Conservation (phyloP, 2,797 vertebrate species). For the Chloroceryle inda region DNA sequence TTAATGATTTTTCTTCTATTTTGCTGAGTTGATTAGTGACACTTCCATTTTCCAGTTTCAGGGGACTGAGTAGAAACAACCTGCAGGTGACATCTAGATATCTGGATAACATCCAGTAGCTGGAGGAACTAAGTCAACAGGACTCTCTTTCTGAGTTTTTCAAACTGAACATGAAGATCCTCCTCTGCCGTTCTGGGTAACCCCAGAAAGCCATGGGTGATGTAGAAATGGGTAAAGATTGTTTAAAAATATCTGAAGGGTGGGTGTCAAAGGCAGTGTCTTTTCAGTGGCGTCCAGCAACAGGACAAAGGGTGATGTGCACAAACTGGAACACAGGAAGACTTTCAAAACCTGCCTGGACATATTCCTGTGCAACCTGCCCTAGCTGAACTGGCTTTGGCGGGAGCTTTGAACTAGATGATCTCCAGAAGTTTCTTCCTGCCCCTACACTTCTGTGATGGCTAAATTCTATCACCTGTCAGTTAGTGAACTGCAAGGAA, state of each 20-base stretch:
- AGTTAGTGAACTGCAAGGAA: background rate
- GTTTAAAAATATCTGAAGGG: too few relatives aligned
- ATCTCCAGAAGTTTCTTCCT: too few relatives aligned
- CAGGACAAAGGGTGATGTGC: too few relatives aligned
- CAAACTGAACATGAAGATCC: background rate
- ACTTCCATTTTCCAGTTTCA: background rate
- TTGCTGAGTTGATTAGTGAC: background rate
- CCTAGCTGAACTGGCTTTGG: too few relatives aligned
- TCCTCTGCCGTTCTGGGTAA: background rate
- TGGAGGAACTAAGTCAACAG: background rate
- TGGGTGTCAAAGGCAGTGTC: too few relatives aligned
- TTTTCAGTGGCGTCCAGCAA: too few relatives aligned
- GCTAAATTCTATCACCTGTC: background rate
- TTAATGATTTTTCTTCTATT: constrained; percentile 12
- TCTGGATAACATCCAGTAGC: background rate
- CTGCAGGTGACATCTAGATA: background rate
- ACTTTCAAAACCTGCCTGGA: too few relatives aligned
- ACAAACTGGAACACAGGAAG: too few relatives aligned
- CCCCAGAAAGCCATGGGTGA: background rate
- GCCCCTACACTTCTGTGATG: too few relatives aligned
- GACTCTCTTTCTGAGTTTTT: background rate
- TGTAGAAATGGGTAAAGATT: background rate
- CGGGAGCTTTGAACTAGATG: too few relatives aligned
- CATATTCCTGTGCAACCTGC: too few relatives aligned
- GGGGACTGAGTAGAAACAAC: background rate